Base-by-base conservation (phyloP, 2,797 vertebrate genomes). In the Notolabrus celidotus region DNA sequence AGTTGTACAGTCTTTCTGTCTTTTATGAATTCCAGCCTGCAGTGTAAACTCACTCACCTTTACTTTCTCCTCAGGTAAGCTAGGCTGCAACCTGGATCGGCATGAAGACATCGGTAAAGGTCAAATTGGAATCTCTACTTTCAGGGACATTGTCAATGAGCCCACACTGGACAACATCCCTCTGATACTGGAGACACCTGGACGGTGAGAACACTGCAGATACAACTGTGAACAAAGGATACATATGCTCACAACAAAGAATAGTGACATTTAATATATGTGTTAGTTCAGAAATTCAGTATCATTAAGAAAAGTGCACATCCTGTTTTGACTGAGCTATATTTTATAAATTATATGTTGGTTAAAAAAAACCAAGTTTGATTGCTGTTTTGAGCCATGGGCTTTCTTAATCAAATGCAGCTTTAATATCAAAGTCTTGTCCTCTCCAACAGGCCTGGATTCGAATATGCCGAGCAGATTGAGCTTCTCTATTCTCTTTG, bases 51-150 rank as follows among this genome's bases (percentile, higher is more conserved):
- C 4, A 12, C 6, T 43, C 4, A 12, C 7, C 36, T 10, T 22
- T 4, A 58, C 1, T 4, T 36, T 38, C 4, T 41, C 12, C 29
- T 7, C 68, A 95, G 95, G 94, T 56, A 87, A 89, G 77, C 84
- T 95, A 12, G 94, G 94, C 68, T 95, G 93, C 69, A 86, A 93
- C 49, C 91, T 95, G 0, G 95, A 95, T 82, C 93, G 94, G 3
- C 95, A 95, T 49, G 95, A 95, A 74, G 94, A 95, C 64, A 92
- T 95, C 0, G 94, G 94, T 8, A 88, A 79, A 74, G 95, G 95
- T 23, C 78, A 93, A 71, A 96, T 95, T 2, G 95, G 95, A 8
- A 74, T 95, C 34, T 29, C 91, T 17, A 94, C 95, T 25, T 96
- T 95, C 80, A 83, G 60, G 56, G 92, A 94, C 51, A 89, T 95